These are phyloP conservation scores for Mya arenaria DNA, from an alignment of 1,140 invertebrate genomes.

Conservation along the genomic window DNA sequence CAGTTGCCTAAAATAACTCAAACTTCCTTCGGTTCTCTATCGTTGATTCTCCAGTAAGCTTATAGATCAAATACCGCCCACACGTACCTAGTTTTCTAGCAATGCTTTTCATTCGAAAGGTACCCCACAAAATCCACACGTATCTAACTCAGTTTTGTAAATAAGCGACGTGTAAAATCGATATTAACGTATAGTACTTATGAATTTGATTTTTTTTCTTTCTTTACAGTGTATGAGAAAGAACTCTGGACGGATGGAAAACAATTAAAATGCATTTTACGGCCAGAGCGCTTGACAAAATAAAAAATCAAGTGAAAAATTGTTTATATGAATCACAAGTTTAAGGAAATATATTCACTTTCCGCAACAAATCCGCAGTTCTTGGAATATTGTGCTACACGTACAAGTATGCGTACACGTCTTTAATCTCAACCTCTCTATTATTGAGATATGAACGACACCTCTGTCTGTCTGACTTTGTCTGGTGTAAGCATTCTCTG, in stretches of 20 bases:
- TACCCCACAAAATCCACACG: conserved; percentile 11
- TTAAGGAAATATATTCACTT: no score
- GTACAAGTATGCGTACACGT: no score
- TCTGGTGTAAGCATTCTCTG: no score
- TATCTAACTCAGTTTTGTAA: conserved; percentile 11
- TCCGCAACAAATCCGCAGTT: no score
- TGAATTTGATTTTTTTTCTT: background rate
- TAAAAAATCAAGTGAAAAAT: background rate
- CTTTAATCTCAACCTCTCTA: no score
- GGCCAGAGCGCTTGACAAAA: background rate
- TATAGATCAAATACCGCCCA: background rate
- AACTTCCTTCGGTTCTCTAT: background rate
- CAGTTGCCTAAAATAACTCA: conserved; percentile 1
- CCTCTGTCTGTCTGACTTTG: no score
- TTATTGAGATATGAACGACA: no score
- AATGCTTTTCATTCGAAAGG: background rate
- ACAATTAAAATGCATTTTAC: background rate
- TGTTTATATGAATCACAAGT: no score
- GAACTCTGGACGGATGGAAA: background rate
- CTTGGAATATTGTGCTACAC: no score
- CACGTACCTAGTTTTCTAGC: conserved; percentile 10
- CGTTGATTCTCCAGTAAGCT: background rate
- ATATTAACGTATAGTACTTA: background rate
- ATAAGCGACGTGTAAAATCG: background rate
- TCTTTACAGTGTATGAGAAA: background rate